These are phyloP conservation scores for Priocnemis perturbator DNA, from an alignment of 2,888 invertebrate genomes.

Conservation along the genomic window DNA sequence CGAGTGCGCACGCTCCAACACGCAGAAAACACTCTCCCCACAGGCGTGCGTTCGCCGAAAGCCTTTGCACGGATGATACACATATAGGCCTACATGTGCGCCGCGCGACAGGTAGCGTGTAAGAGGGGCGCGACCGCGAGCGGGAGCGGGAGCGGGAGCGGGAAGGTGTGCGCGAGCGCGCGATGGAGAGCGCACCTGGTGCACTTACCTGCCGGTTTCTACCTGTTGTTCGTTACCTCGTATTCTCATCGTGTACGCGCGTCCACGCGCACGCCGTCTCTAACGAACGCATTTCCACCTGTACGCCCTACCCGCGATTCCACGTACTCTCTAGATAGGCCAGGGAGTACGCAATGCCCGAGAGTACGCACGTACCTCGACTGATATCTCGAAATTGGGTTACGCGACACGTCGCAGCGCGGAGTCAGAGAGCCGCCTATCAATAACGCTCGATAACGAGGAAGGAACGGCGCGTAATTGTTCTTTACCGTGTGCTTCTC, in stretches of 20 bases:
- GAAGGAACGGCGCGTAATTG: constrained; percentile 34
- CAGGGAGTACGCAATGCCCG: constrained; percentile 2
- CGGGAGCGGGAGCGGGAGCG: constrained; percentile 16
- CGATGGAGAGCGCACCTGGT: constrained; percentile 27
- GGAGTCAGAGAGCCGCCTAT: constrained; percentile 21
- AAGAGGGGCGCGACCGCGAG: constrained; percentile 1
- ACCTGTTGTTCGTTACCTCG: constrained; percentile 28
- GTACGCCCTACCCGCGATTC: background rate
- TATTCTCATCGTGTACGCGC: constrained; percentile 10
- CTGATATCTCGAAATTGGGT: constrained; percentile 8
- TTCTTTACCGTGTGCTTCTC: background rate
- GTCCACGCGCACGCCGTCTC: constrained; percentile 11
- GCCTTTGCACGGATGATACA: background rate
- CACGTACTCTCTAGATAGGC: background rate
- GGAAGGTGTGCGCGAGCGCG: background rate
- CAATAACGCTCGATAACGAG: constrained; percentile 50
- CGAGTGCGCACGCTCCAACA: background rate
- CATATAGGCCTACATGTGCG: no score
- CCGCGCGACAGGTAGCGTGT: no score
- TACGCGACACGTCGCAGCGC: background rate
- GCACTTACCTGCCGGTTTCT: constrained; percentile 39
- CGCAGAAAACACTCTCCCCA: background rate
- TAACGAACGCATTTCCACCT: constrained; percentile 10
- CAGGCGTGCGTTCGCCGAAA: background rate
- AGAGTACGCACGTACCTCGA: constrained; percentile 6